These are phyloP conservation scores for Idaea biselata DNA, from an alignment of 2,888 invertebrate species.

Conservation along the genomic window DNA sequence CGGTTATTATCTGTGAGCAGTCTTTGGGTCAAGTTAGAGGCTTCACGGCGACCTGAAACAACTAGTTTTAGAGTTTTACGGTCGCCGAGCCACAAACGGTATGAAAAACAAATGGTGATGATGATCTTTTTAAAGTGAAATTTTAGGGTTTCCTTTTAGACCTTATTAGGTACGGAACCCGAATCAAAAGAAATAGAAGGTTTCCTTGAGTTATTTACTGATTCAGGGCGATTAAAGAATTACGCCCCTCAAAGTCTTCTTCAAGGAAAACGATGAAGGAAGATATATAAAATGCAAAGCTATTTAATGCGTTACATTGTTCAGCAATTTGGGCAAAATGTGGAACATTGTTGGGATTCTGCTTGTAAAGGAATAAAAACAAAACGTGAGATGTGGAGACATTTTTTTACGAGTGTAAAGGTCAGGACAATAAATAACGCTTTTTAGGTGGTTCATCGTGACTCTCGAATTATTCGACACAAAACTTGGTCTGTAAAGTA, in stretches of 20 bases:
- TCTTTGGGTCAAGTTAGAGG: too few species aligned
- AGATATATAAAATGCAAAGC: slow-evolving; percentile 1
- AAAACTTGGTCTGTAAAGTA: neutral
- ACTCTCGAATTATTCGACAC: neutral
- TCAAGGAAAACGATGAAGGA: neutral
- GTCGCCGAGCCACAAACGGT: too few species aligned
- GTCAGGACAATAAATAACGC: neutral
- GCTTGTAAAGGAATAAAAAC: neutral
- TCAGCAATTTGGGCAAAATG: neutral
- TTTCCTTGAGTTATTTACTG: neutral
- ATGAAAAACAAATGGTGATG: too few species aligned
- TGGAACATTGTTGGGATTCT: neutral
- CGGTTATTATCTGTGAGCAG: too few species aligned
- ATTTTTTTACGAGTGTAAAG: slow-evolving; percentile 1
- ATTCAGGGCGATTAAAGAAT: neutral
- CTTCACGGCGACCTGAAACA: too few species aligned
- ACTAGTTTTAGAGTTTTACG: too few species aligned
- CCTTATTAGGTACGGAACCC: too few species aligned
- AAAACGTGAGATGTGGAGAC: neutral
- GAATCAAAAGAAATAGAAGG: neutral
- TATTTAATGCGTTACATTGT: neutral
- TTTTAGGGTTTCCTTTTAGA: too few species aligned
- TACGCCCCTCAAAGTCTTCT: neutral
- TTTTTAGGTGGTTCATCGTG: neutral
- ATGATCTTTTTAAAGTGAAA: too few species aligned